These are phyloP conservation scores for Xenus cinereus DNA, from an alignment of 2,113 vertebrate genomes.

Conservation along the genomic window DNA sequence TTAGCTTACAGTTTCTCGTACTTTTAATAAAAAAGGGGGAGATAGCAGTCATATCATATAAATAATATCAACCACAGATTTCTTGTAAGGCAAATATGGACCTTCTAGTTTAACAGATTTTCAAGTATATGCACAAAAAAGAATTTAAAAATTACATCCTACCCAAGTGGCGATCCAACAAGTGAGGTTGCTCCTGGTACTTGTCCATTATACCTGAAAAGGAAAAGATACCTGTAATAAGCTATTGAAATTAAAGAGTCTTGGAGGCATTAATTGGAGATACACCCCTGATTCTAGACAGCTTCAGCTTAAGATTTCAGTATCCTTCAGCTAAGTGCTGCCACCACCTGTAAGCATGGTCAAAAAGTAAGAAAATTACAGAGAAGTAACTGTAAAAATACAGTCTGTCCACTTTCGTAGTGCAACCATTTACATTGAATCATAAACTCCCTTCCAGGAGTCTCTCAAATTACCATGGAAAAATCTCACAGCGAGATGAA, in stretches of 20 bases:
- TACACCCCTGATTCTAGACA: not conserved
- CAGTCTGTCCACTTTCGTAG: not conserved
- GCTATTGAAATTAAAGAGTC: not conserved
- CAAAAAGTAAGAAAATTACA: not conserved
- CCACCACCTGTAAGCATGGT: not conserved
- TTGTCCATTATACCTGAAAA: slow-evolving; percentile 89
- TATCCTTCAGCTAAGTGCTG: not conserved
- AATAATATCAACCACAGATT: not conserved
- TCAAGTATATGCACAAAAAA: not conserved
- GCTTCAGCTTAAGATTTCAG: not conserved
- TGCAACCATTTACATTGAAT: not conserved
- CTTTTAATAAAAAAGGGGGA: not conserved
- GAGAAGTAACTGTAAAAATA: not conserved
- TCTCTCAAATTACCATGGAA: not conserved
- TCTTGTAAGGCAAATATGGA: not conserved
- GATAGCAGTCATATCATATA: not conserved
- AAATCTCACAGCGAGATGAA: not conserved
- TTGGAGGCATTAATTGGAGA: not conserved
- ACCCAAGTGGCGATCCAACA: slow-evolving; percentile 93
- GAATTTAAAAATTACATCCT: not conserved
- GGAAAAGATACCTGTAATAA: not conserved
- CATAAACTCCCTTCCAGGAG: not conserved
- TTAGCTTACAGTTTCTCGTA: not conserved
- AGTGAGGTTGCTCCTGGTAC: slow-evolving; percentile 96
- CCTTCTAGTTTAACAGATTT: not conserved